These are phyloP conservation scores for Microtus richardsoni DNA, from an alignment of 2,113 vertebrate species.

Conservation along the genomic window DNA sequence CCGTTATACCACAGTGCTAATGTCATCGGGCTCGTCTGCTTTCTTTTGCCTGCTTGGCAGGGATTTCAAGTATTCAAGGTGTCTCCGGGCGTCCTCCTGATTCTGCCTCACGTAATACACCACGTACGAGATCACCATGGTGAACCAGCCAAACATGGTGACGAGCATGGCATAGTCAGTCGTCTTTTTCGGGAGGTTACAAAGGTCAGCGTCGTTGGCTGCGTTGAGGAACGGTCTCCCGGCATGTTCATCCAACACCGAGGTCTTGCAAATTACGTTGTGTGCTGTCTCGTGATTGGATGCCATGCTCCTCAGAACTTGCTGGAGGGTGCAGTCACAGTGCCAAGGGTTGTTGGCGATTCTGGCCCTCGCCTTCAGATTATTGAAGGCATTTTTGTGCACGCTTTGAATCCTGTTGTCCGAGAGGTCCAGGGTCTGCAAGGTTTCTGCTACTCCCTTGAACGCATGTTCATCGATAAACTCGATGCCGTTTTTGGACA, in stretches of 20 bases:
- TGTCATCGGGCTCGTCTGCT: slow-evolving; percentile 96
- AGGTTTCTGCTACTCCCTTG: slow-evolving; percentile 94
- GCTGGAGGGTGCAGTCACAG: slow-evolving; percentile 98
- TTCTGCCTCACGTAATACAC: slow-evolving; percentile 99
- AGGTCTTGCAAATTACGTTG: slow-evolving; percentile 96
- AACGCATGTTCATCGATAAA: slow-evolving; percentile 97
- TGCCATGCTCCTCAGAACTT: slow-evolving; percentile 96
- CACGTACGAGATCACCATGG: slow-evolving; percentile 99
- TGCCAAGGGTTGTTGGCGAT: slow-evolving; percentile 99
- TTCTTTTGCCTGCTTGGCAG: slow-evolving; percentile 99
- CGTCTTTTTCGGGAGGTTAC: slow-evolving; percentile 97
- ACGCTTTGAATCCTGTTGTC: slow-evolving; percentile 98
- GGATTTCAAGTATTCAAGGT: slow-evolving; percentile 99
- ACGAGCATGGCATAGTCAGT: slow-evolving; percentile 99
- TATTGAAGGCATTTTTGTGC: slow-evolving; percentile 96
- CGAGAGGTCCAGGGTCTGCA: slow-evolving; percentile 97
- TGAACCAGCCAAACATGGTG: slow-evolving; percentile 99
- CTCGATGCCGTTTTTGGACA: slow-evolving; percentile 97
- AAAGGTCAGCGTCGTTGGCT: slow-evolving; percentile 94
- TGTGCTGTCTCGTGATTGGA: slow-evolving; percentile 96
- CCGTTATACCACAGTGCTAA: slow-evolving; percentile 97
- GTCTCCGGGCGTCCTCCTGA: slow-evolving; percentile 97
- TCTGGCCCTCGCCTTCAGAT: slow-evolving; percentile 94
- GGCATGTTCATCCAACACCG: slow-evolving; percentile 92
- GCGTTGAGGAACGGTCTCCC: slow-evolving; percentile 95